Evolutionary conservation across 37 sponge, comb jelly and placozoan species (phyloP), one percentile per base, ranked within the genome.

Genomic region (Eunapius fragilis): DNA sequence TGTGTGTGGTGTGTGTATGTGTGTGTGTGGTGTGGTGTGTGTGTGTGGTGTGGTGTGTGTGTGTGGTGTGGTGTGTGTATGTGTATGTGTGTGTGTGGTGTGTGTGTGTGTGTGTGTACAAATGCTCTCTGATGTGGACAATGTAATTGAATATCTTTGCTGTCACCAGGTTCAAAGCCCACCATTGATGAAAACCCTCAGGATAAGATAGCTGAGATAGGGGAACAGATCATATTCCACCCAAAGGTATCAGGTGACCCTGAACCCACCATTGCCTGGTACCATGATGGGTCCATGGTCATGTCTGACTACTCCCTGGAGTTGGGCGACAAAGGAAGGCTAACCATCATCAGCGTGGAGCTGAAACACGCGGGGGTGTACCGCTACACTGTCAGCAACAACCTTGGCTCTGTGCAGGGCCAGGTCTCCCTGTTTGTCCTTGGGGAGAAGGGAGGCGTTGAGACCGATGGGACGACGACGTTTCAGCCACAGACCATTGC

Each of bases 301-400:
- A 37, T 32, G 33, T 48, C 80, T 2, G 87, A 87, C 68, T 87
- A 87, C 31, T 38, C 81, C 75, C 68, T 37, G 19, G 87, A 87
- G 73, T 37, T 87, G 6, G 19, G 24, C 10, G 68, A 87, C 2
- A 75, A 80, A 24, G 87, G 87, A 3, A 45, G 13, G 23, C 79
- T 87, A 50, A 80, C 80, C 50, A 68, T 87, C 4, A n/a, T 74
- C 3, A 67, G 75, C 25, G 87, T 80, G 25, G 87, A 87, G 31
- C 80, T 22, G 37, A 87, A 87, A 27, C 87, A 87, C 38, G 78
- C 80, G 19, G 90, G 90, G 3, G 58, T 49, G 37, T 90, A 90
- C 71, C 47, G 69, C n/a, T 90, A 67, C 76, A 85, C 81, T 0
- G 90, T 85, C 69, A 85, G 85, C 70, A 90, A 90, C 76, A 79